phyloP scores from a whole-genome alignment of 1,140 invertebrate genomes.

The Diachasmimorpha longicaudata region DNA sequence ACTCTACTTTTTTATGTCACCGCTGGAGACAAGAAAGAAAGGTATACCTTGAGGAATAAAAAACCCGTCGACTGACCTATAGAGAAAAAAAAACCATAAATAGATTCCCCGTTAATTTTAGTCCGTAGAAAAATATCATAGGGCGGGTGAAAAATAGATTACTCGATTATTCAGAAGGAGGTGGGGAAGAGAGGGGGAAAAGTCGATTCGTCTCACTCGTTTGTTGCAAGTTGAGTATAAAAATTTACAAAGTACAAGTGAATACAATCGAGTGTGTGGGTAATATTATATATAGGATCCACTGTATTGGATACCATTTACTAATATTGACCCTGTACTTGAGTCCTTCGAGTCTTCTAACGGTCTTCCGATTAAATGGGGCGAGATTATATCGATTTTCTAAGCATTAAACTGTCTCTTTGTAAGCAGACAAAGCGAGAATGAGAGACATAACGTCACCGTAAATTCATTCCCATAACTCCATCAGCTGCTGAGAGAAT shows the following conservation, averaged over 20 bases:
- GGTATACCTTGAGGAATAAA: neutral
- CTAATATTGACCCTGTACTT: conserved; percentile 22
- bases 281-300: neutral
- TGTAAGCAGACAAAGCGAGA: neutral
- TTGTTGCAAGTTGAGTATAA: neutral
- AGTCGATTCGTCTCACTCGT: neutral
- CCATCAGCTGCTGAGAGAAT: neutral
- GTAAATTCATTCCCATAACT: neutral
- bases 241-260: neutral
- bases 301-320: conserved; percentile 9
- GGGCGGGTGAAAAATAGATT: neutral
- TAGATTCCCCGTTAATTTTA: neutral
- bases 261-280: neutral
- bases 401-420: neutral
- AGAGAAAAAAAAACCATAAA: neutral
- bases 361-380: neutral
- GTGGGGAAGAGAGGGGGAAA: neutral
- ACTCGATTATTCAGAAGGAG: neutral
- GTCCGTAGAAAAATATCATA: neutral
- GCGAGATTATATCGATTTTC: neutral
- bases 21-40: neutral
- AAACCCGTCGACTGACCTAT: neutral
- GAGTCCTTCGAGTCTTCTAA: conserved; percentile 15
- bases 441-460: neutral
- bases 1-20: neutral